phyloP scores from a whole-genome alignment of 2,888 invertebrate genomes.

The Oligia latruncula region DNA sequence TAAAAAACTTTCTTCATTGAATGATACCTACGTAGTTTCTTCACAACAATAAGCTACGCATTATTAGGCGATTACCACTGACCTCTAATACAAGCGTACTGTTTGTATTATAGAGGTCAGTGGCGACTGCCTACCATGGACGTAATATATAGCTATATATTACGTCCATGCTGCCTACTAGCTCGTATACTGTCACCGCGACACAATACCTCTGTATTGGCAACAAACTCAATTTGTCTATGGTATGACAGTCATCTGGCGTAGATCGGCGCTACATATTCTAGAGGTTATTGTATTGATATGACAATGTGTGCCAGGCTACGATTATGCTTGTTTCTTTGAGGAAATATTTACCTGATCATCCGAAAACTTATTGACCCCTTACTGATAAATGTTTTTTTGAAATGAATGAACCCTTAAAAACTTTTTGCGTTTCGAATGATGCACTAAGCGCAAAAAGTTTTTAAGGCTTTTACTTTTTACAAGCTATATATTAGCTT shows the following conservation, averaged over 20 bases:
- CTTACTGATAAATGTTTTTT: background rate
- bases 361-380: background rate
- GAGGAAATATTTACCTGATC: no score
- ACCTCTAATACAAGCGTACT: no score
- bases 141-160: no score
- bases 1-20: background rate
- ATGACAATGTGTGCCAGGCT: background rate
- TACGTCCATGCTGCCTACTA: background rate
- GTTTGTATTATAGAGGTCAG: no score
- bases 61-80: constrained; percentile 27
- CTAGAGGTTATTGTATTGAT: constrained; percentile 8
- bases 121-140: no score
- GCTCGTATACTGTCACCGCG: constrained; percentile 10
- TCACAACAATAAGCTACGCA: constrained; percentile 25
- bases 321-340: background rate
- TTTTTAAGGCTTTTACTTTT: no score
- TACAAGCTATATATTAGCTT: no score
- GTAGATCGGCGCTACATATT: background rate
- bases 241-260: constrained; percentile 34
- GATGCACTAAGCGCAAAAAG: no score
- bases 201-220: constrained; percentile 30
- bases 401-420: background rate
- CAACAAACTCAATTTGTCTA: constrained; percentile 46
- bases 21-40: constrained; percentile 6
- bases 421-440: no score